Percentiles rank a stretch among this genome's conserved stretches.
These are phyloP conservation scores for Naso thynnoides DNA, from an alignment of 2,797 vertebrate species.

Conservation along the genomic window DNA sequence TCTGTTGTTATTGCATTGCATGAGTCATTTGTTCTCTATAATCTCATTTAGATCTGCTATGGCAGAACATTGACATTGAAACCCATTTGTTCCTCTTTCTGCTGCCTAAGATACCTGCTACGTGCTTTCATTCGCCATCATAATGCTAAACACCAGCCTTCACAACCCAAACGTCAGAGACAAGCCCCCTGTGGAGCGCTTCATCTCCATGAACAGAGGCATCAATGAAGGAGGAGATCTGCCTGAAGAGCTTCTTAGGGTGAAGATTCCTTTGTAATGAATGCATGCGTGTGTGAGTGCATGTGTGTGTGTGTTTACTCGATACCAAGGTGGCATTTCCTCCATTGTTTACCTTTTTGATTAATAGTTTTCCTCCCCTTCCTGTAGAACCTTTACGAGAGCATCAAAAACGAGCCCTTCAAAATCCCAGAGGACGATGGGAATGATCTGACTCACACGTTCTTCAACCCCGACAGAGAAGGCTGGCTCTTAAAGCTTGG, in stretches of 20 bases:
- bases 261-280: constrained; percentile 73
- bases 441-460: constrained; percentile 97
- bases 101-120: constrained; percentile 93
- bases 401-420: constrained; percentile 98
- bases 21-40: background rate
- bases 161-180: constrained; percentile 98
- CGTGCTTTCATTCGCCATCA: constrained; percentile 96
- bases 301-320: constrained; percentile 15
- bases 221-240: constrained; percentile 98
- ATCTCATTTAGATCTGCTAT: background rate
- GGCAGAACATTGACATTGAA: background rate
- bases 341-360: constrained; percentile 25
- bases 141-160: constrained; percentile 98
- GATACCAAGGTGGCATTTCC: constrained; percentile 26
- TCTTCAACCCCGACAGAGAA: constrained; percentile 98
- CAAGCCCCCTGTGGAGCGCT: constrained; percentile 95
- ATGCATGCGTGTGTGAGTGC: constrained; percentile 22
- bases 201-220: constrained; percentile 98
- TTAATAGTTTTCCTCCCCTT: constrained; percentile 9
- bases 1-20: background rate
- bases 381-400: constrained; percentile 96
- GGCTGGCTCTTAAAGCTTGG: constrained; percentile 98
- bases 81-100: constrained; percentile 4
- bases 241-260: constrained; percentile 95
- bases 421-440: constrained; percentile 99